Percentiles rank a stretch among this genome's conserved stretches.
Conservation (phyloP, 1,140 invertebrate species). For the Trialeurodes vaporariorum region DNA sequence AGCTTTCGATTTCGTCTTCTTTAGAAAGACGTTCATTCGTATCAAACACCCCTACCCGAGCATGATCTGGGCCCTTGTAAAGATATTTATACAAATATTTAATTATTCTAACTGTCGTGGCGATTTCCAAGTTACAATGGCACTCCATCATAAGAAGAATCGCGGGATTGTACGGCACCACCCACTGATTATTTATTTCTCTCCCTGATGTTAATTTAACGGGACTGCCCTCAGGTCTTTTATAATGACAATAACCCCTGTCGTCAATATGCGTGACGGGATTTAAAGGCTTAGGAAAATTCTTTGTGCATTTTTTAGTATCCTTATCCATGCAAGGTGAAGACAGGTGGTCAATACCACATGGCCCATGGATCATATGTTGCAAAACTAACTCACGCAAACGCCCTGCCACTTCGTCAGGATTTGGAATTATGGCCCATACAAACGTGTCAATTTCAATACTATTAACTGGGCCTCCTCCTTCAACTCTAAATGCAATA, state of each 20-base stretch:
- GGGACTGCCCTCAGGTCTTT: constrained; percentile 18
- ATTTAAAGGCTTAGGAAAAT: constrained; percentile 29
- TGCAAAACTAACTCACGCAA: background rate
- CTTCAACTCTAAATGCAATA: constrained; percentile 6
- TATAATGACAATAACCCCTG: constrained; percentile 35
- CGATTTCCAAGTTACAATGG: constrained; percentile 32
- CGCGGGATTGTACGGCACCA: constrained; percentile 32
- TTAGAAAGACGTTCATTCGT: background rate
- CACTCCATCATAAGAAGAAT: constrained; percentile 27
- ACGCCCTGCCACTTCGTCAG: background rate
- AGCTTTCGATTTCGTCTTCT: constrained; percentile 12
- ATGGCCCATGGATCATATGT: constrained; percentile 4
- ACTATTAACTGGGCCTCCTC: constrained; percentile 18
- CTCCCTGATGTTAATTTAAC: background rate
- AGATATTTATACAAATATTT: constrained; percentile 37
- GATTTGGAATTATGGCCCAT: background rate
- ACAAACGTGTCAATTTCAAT: constrained; percentile 9
- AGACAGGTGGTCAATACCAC: background rate
- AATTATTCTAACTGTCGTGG: constrained; percentile 31
- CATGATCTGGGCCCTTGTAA: constrained; percentile 28
- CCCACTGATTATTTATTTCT: constrained; percentile 30
- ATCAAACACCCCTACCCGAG: background rate
- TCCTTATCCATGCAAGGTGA: constrained; percentile 31
- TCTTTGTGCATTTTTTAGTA: constrained; percentile 29
- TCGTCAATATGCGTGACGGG: constrained; percentile 27